phyloP scores from a whole-genome alignment of 2,888 invertebrate species.

The Dromius quadrimaculatus region DNA sequence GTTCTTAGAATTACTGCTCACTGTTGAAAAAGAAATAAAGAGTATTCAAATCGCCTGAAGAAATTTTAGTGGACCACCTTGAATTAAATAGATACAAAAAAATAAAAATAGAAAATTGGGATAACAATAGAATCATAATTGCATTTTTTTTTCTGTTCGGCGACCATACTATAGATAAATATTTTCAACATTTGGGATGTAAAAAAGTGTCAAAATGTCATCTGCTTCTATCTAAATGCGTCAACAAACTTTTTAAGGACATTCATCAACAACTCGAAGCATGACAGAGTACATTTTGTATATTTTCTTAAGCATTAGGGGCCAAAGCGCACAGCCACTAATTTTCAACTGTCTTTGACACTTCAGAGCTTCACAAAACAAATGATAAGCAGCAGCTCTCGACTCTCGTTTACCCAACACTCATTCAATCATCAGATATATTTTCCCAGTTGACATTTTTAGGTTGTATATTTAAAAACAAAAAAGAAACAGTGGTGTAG shows the following conservation, averaged over 20 bases:
- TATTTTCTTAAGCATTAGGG: conserved; percentile 23
- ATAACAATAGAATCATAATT: no score
- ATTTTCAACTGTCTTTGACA: conserved; percentile 18
- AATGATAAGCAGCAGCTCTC: no score
- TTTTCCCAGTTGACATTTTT: not conserved
- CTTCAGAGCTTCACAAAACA: no score
- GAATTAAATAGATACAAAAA: conserved; percentile 2
- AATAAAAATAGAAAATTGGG: conserved; percentile 1
- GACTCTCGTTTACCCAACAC: not conserved
- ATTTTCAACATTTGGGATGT: no score
- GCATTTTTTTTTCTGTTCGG: no score
- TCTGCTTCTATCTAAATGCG: conserved; percentile 13
- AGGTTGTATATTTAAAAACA: no score
- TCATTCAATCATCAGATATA: not conserved
- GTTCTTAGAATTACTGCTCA: not conserved
- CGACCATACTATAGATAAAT: no score
- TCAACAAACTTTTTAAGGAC: conserved; percentile 12
- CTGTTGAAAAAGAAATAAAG: not conserved
- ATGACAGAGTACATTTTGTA: conserved; percentile 6
- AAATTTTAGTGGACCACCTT: conserved; percentile 4
- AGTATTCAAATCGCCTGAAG: conserved; percentile 1
- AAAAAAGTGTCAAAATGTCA: not conserved
- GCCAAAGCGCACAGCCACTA: no score
- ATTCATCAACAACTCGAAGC: conserved; percentile 19
- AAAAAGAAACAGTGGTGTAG: no score